These are phyloP conservation scores for Drosophila longiperda DNA, from an alignment of 2,888 invertebrate species.

Conservation along the genomic window DNA sequence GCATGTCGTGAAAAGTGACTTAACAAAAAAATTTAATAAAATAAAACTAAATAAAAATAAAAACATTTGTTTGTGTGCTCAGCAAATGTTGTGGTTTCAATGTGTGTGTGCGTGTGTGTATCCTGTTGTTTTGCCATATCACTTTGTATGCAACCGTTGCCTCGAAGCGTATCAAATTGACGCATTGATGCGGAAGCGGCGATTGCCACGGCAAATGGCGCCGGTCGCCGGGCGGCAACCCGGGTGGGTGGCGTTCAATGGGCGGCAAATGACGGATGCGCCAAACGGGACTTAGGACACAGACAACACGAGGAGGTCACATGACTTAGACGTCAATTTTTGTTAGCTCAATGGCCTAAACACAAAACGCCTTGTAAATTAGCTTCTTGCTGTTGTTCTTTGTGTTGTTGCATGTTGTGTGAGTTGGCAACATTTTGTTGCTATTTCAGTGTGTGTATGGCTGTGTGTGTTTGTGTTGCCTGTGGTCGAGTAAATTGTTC, in stretches of 20 bases:
- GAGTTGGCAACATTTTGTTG: conserved; percentile 57
- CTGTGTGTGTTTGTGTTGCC: conserved; percentile 26
- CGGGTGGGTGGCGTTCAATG: not conserved
- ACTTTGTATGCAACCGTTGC: conserved; percentile 63
- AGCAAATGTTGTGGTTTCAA: conserved; percentile 10
- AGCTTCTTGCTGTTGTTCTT: conserved; percentile 51
- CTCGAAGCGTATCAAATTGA: conserved; percentile 67
- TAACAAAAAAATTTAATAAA: conserved; percentile 56
- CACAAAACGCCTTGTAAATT: conserved; percentile 76
- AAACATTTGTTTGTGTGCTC: conserved; percentile 32
- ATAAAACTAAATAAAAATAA: conserved; percentile 29
- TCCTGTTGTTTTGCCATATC: conserved; percentile 44
- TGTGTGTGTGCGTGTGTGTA: conserved; percentile 5
- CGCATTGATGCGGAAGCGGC: conserved; percentile 81
- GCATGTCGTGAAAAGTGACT: conserved; percentile 56
- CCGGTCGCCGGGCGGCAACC: not conserved
- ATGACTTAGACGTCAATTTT: conserved; percentile 65
- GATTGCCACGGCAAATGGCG: conserved; percentile 72
- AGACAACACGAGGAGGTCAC: conserved; percentile 34
- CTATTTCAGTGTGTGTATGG: conserved; percentile 10
- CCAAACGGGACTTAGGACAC: conserved; percentile 35
- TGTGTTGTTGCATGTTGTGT: conserved; percentile 49
- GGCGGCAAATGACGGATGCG: conserved; percentile 48
- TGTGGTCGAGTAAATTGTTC: conserved; percentile 65
- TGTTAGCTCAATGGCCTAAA: conserved; percentile 69